A percentile compares a stretch with the other conserved stretches of the same genome.
phyloP scores from a whole-genome alignment of 2,113 vertebrate species.

The Microtus oregoni region DNA sequence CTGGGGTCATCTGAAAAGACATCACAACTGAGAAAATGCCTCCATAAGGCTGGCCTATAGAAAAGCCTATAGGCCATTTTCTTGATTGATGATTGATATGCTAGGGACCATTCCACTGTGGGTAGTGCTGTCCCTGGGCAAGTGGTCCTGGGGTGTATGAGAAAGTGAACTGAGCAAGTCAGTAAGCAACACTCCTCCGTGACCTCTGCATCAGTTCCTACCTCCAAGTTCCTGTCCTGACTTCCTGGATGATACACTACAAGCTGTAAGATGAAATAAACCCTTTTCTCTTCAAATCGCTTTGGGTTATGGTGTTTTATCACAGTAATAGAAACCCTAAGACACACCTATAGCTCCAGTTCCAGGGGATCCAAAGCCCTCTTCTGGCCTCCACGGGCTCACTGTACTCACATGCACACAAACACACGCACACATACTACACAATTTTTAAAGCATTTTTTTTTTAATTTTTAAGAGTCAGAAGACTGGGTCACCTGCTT shows the following conservation, averaged over 20 bases:
- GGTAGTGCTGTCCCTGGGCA: background rate
- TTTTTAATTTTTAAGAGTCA: background rate
- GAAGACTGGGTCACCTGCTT: background rate
- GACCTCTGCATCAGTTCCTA: background rate
- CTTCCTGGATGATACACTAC: background rate
- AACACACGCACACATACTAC: background rate
- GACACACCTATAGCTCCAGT: background rate
- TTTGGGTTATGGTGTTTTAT: background rate
- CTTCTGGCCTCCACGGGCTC: background rate
- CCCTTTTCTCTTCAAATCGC: background rate
- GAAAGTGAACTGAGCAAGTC: background rate
- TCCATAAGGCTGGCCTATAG: background rate
- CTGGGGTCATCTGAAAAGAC: background rate
- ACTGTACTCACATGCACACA: background rate
- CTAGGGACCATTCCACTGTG: background rate
- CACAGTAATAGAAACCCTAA: background rate
- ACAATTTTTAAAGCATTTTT: background rate
- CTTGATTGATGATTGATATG: background rate
- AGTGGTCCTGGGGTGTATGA: background rate
- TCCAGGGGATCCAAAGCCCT: background rate
- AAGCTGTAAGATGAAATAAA: background rate
- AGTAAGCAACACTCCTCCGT: background rate
- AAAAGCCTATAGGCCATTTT: background rate
- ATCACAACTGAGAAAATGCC: background rate
- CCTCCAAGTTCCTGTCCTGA: background rate